Evolutionary conservation across 2,888 invertebrate species (phyloP).

Genomic region (Yponomeuta evonymella): DNA sequence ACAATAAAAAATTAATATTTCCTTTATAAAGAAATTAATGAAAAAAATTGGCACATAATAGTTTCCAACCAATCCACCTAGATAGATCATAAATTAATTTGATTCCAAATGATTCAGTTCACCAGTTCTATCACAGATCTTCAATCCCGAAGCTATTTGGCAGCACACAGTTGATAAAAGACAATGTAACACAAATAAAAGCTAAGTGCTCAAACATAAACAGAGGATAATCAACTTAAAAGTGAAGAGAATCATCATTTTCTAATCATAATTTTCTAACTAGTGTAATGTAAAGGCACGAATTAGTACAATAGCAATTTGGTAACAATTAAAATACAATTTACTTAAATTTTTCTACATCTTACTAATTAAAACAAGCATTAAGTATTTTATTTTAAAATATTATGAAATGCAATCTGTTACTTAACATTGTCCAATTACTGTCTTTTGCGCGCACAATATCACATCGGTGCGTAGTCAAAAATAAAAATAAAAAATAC

Average conservation of each 20-base stretch:
- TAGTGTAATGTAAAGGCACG: slow-evolving; percentile 39
- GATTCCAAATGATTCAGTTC: slow-evolving; percentile 32
- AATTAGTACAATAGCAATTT: slow-evolving; percentile 39
- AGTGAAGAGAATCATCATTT: slow-evolving; percentile 9
- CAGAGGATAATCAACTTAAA: slow-evolving; percentile 8
- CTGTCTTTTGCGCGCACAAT: slow-evolving; percentile 12
- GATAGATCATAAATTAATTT: slow-evolving; percentile 31
- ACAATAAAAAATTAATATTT: slow-evolving; percentile 50
- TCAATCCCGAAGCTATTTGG: slow-evolving; percentile 41
- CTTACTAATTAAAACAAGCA: slow-evolving; percentile 4
- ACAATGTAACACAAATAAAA: slow-evolving; percentile 9
- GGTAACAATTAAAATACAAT: slow-evolving; percentile 44
- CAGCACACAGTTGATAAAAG: slow-evolving; percentile 13
- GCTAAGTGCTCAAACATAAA: neutral
- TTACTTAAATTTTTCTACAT: slow-evolving; percentile 7
- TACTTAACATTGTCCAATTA: slow-evolving; percentile 10
- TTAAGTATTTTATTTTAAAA: slow-evolving; percentile 7
- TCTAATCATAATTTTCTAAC: slow-evolving; percentile 9
- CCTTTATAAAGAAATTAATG: slow-evolving; percentile 39
- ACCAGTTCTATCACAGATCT: slow-evolving; percentile 51
- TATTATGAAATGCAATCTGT: slow-evolving; percentile 11
- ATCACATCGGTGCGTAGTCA: slow-evolving; percentile 9
- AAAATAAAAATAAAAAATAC: slow-evolving; percentile 5
- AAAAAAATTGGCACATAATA: slow-evolving; percentile 56
- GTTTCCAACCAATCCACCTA: slow-evolving; percentile 22